Evolutionary conservation across 2,888 invertebrate species (phyloP), one percentile per base, ranked within the genome.

Genomic region (Pheosia tremula): DNA sequence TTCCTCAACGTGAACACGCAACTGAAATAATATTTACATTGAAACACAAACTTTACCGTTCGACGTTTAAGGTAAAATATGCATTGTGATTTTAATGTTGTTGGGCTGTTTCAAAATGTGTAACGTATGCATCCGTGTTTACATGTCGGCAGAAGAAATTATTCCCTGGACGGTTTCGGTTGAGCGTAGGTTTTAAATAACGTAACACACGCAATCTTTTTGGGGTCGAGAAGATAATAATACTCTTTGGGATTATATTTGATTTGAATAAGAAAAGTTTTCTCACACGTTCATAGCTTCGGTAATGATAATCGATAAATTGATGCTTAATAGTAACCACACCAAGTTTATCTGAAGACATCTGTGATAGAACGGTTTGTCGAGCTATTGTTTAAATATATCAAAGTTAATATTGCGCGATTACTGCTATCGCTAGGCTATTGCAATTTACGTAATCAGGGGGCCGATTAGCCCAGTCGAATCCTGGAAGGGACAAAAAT

Each of bases 61-160:
- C 43, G 7, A 45, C 0, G 6, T 9, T 24, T 56, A 45, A 36
- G 56, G 45, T 56, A 5, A 58, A 5, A 43, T 60, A 69, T 73
- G 7, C 11, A 8, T 43, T 52, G 39, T 9, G 6, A 4, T n/a
- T 2, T 0, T 0, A 49, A 6, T 47, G n/a, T 41, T 57, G 24
- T 71, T 69, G 56, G 3, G 63, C 5, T 57, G 36, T 78, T 82
- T 74, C 62, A 24, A 8, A 5, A 37, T 13, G 38, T 6, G 24
- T 39, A 4, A n/a, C 4, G 8, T 60, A 61, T 64, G 75, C 78
- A 80, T 82, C 80, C 80, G 84, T 88, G 90, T 89, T 90, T 89
- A 89, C 86, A 86, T 86, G 86, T 86, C 81, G 82, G 83, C 80
- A 82, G 82, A 84, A 86, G 84, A 85, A 90, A 88, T 87, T 85